Evolutionary conservation across 2,797 vertebrate genomes (phyloP), one percentile per base, ranked within the genome.

Genomic region (Melanotaenia trifasciata): DNA sequence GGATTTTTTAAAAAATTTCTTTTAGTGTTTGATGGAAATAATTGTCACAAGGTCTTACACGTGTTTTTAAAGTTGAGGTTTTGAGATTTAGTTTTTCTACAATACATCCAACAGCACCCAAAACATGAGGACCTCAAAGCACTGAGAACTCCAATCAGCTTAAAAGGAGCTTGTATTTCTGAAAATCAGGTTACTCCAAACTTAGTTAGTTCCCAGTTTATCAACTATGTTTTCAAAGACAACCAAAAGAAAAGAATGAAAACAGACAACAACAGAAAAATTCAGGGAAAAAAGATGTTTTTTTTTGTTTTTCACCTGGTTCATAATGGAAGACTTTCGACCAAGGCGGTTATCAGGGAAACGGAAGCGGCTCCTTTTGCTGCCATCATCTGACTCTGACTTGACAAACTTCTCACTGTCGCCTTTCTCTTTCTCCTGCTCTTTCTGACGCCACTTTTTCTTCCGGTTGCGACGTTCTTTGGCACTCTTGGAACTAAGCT

Each of bases 391-490:
- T 0, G 98, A 99, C 64, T 99, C 98, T 0, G 98, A 99, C 92
- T 99, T 99, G 78, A 99, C 97, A 87, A 99, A 98, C 91, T 99
- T 99, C 84, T 99, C 98, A 0, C 93, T 96, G 89, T 99, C 98
- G 0, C 97, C 96, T 76, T 99, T 99, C 92, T 99, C 98, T 1
- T 98, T 98, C 8, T 97, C 96, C 72, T 98, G 95, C 72, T 99
- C 98, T 84, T 97, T 99, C 86, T 99, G 96, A 47, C 96, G 96
- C 90, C 94, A 94, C 79, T 99, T 99, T 33, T 96, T 99, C 91
- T 99, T 96, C 26, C 97, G 88, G 87, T 99, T 99, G 0, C 98
- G 95, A 0, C 97, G 95, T 85, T 99, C 98, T 86, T 99, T 99
- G 81, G 98, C 98, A 0, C 98, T 99, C 92, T 99, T 99, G 67